These are phyloP conservation scores for Oncopodura yosiiana DNA, from an alignment of 1,140 invertebrate genomes.

Conservation along the genomic window DNA sequence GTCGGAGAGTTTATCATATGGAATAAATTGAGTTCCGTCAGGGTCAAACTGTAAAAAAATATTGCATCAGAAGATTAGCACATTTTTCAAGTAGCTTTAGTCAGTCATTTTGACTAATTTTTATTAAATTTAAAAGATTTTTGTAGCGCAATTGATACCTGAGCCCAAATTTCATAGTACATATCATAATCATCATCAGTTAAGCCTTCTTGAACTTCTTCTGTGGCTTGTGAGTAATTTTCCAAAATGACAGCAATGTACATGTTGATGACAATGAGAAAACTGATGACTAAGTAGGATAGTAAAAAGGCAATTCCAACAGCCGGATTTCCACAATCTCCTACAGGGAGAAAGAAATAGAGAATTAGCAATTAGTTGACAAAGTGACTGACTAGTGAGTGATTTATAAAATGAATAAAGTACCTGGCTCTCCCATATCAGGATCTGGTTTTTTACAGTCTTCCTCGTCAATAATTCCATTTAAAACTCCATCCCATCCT, in stretches of 20 bases:
- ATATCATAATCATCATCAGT: constrained; percentile 99
- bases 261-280: constrained; percentile 98
- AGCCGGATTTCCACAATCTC: constrained; percentile 84
- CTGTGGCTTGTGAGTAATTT: constrained; percentile 95
- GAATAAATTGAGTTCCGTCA: constrained; percentile 92
- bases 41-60: too few species aligned
- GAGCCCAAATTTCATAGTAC: constrained; percentile 94
- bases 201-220: constrained; percentile 95
- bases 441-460: constrained; percentile 73
- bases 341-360: too few species aligned
- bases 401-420: too few species aligned
- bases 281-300: constrained; percentile 93
- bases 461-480: constrained; percentile 90
- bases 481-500: constrained; percentile 91
- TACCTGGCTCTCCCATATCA: constrained; percentile 72
- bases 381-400: too few species aligned
- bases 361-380: too few species aligned
- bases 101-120: neutral
- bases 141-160: neutral
- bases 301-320: constrained; percentile 90
- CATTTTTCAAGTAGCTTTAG: neutral
- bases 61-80: constrained; percentile 56
- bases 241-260: constrained; percentile 98
- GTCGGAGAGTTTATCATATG: constrained; percentile 83
- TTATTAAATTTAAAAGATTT: neutral